phyloP scores from a whole-genome alignment of 2,113 vertebrate species.

The Myodes glareolus region DNA sequence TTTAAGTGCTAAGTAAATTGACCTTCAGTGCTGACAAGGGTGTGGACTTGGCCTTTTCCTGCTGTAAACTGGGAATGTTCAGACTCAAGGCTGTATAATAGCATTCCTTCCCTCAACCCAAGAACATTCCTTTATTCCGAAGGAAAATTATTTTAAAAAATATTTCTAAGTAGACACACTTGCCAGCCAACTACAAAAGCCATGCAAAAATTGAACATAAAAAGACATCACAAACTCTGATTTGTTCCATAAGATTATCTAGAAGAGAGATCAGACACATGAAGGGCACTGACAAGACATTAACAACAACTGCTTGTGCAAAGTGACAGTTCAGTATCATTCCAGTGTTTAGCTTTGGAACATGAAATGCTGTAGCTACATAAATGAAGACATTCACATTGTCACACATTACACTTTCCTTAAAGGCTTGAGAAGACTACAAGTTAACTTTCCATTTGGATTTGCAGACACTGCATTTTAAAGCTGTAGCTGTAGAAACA shows the following conservation, averaged over 20 bases:
- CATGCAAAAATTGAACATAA: slow-evolving; percentile 57
- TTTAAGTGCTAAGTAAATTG: slow-evolving; percentile 8
- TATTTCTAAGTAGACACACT: slow-evolving; percentile 58
- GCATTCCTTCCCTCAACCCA: slow-evolving; percentile 60
- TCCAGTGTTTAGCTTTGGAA: slow-evolving; percentile 88
- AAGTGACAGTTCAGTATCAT: slow-evolving; percentile 73
- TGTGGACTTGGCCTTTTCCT: slow-evolving; percentile 12
- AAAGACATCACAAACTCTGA: slow-evolving; percentile 65
- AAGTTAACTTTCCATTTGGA: slow-evolving; percentile 61
- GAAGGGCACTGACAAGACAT: slow-evolving; percentile 68
- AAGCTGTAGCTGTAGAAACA: slow-evolving; percentile 57
- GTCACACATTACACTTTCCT: slow-evolving; percentile 54
- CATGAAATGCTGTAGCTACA: slow-evolving; percentile 76
- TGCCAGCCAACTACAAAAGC: slow-evolving; percentile 50
- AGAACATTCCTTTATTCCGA: slow-evolving; percentile 68
- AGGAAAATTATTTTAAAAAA: slow-evolving; percentile 56
- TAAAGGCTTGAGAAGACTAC: slow-evolving; percentile 68
- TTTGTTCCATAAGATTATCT: slow-evolving; percentile 76
- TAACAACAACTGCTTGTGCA: slow-evolving; percentile 72
- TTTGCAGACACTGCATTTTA: slow-evolving; percentile 66
- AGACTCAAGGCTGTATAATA: slow-evolving; percentile 38
- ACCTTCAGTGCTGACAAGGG: slow-evolving; percentile 45
- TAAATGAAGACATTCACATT: slow-evolving; percentile 85
- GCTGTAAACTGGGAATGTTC: slow-evolving; percentile 57
- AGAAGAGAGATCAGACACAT: slow-evolving; percentile 60